These are phyloP conservation scores for Scaptomyza polygonia DNA, from an alignment of 2,888 invertebrate species.

Conservation along the genomic window DNA sequence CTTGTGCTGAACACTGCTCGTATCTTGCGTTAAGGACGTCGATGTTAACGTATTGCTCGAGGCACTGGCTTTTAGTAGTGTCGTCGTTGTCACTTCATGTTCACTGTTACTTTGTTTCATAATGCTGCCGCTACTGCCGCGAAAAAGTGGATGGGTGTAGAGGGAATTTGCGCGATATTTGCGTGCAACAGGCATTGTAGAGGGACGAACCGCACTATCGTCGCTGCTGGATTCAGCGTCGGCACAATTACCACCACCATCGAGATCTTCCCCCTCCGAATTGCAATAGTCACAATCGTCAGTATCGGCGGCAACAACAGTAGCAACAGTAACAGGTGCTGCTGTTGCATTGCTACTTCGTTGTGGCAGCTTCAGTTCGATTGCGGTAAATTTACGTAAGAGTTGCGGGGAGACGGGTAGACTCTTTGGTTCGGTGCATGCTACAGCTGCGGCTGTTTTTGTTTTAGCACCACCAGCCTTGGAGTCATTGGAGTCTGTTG, in stretches of 20 bases:
- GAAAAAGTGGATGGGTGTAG: constrained; percentile 87
- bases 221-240: constrained; percentile 84
- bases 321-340: constrained; percentile 19
- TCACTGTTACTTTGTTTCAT: constrained; percentile 60
- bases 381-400: constrained; percentile 83
- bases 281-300: constrained; percentile 78
- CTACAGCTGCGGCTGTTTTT: constrained; percentile 13
- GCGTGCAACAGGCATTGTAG: constrained; percentile 69
- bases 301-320: constrained; percentile 51
- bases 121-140: constrained; percentile 63
- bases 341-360: constrained; percentile 48
- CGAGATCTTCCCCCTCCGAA: constrained; percentile 81
- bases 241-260: constrained; percentile 83
- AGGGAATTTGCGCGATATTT: constrained; percentile 86
- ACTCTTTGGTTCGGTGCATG: constrained; percentile 84
- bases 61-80: constrained; percentile 50
- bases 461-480: not conserved
- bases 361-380: constrained; percentile 79
- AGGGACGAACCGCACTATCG: constrained; percentile 77
- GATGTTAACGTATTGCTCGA: constrained; percentile 52
- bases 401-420: constrained; percentile 86
- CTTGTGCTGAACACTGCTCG: constrained; percentile 72
- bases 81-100: constrained; percentile 29
- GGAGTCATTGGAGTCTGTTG: constrained; percentile 13
- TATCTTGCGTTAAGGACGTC: constrained; percentile 50